Base-by-base conservation (phyloP, 1,140 invertebrate genomes). In the Diprion similis region DNA sequence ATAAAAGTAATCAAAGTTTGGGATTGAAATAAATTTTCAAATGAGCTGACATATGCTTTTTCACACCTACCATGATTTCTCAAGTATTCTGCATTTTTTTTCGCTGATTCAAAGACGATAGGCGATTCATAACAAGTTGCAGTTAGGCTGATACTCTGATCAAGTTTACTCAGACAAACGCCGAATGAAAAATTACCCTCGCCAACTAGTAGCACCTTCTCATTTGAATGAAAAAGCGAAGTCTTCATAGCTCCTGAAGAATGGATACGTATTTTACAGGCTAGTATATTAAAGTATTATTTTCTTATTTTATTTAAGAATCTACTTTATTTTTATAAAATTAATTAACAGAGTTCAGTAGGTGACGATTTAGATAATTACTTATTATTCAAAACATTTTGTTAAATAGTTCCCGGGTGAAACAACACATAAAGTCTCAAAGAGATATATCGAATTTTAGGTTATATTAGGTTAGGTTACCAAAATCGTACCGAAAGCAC, bases 141-240 rank as follows among this genome's bases (percentile, higher is more conserved):
- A 8, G 76, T 82, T 17, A 87, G 48, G 46, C 76, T 67, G 47
- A 85, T 72, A 51, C 78, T 80, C 24, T 85, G 79, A 75, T 85
- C 81, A 24, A 76, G 76, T 65, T 81, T 77, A 46, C 71, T 71
- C 66, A 91, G 80, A n/a, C 84, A 84, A 19, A 87, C 81, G 46
- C 89, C 81, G 80, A 91, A 90, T 13, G 90, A 91, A 83, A 92
- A 91, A 81, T 91, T 91, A 0, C 90, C 91, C 80, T 92, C 91
- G 47, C 90, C 90, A 68, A 91, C 82, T 11, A 91, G 73, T 37
- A 89, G 77, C 19, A 88, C 79, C 46, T 48, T 77, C 59, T 86
- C 83, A 73, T 82, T 76, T 69, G 80, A 64, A 47, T 73, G 68
- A 78, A 87, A 87, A 51, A 82, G 66, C 11, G 80, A 75, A 13